Percentiles rank a stretch among this genome's conserved stretches.
Evolutionary conservation across 1,140 invertebrate species (phyloP).

Genomic region (Achatina immaculata): DNA sequence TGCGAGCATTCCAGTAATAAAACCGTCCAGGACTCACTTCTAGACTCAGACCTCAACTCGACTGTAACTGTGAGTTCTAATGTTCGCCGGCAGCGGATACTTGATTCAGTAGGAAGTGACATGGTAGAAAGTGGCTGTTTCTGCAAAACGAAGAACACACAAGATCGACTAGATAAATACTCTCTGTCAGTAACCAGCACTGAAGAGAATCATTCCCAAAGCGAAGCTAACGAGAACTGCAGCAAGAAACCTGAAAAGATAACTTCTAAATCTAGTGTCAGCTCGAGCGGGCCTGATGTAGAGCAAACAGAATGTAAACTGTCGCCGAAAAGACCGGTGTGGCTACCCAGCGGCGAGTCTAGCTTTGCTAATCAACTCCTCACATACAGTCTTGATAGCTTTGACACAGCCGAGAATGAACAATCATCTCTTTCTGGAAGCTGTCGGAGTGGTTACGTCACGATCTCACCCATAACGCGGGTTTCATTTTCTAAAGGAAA

Average conservation of each 20-base stretch:
- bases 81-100: conserved; percentile 2
- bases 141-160: too few relatives aligned
- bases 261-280: background rate
- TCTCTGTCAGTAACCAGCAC: background rate
- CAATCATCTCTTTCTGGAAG: conserved; percentile 3
- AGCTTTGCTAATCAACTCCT: conserved; percentile 41
- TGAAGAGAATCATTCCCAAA: background rate
- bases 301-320: conserved; percentile 13
- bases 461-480: background rate
- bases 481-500: background rate
- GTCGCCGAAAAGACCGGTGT: conserved; percentile 25
- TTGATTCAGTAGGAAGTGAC: background rate
- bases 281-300: background rate
- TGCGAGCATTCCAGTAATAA: conserved; percentile 59
- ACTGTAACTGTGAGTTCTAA: conserved; percentile 18
- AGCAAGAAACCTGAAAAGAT: background rate
- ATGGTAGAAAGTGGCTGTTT: background rate
- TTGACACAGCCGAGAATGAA: conserved; percentile 26
- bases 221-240: background rate
- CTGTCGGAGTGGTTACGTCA: background rate
- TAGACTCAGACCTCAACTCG: conserved; percentile 51
- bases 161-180: background rate
- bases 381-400: conserved; percentile 2
- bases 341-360: conserved; percentile 40
- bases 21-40: conserved; percentile 53